Percentiles rank a stretch among this genome's conserved stretches.
Evolutionary conservation across 2,113 vertebrate species (phyloP).

Genomic region (Bufo gargarizans): DNA sequence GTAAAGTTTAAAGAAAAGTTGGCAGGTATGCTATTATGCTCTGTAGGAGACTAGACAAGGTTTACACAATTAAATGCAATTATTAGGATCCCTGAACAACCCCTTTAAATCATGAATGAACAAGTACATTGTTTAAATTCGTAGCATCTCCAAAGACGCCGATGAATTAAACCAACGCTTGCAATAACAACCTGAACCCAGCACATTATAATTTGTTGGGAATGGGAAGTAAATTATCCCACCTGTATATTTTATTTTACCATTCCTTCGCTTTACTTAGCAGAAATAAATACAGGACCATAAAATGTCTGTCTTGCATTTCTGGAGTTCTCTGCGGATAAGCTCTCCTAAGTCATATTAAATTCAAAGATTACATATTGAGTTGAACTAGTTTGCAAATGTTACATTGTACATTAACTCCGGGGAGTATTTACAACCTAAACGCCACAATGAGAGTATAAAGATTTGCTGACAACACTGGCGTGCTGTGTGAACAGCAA

Average conservation of each 20-base stretch:
- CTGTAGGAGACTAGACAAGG: no score
- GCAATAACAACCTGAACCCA: slow-evolving; percentile 5
- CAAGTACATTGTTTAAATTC: slow-evolving; percentile 60
- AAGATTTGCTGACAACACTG: slow-evolving; percentile 66
- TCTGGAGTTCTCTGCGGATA: slow-evolving; percentile 62
- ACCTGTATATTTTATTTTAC: slow-evolving; percentile 30
- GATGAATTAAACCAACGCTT: background rate
- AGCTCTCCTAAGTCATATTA: slow-evolving; percentile 65
- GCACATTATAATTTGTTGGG: background rate
- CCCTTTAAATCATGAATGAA: slow-evolving; percentile 63
- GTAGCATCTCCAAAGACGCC: background rate
- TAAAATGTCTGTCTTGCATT: slow-evolving; percentile 47
- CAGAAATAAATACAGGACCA: slow-evolving; percentile 49
- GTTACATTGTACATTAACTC: slow-evolving; percentile 66
- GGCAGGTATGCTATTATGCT: no score
- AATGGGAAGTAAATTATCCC: slow-evolving; percentile 29
- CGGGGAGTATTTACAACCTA: slow-evolving; percentile 67
- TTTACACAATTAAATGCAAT: no score
- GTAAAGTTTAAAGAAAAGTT: no score
- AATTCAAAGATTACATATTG: slow-evolving; percentile 62
- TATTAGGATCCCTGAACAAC: no score
- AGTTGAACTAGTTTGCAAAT: slow-evolving; percentile 63
- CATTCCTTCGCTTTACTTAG: slow-evolving; percentile 35
- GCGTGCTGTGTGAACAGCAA: slow-evolving; percentile 62
- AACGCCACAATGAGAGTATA: slow-evolving; percentile 62